A percentile compares a stretch with the other conserved stretches of the same genome.
Evolutionary conservation across 2,888 invertebrate species (phyloP).

Genomic region (Timema podura): DNA sequence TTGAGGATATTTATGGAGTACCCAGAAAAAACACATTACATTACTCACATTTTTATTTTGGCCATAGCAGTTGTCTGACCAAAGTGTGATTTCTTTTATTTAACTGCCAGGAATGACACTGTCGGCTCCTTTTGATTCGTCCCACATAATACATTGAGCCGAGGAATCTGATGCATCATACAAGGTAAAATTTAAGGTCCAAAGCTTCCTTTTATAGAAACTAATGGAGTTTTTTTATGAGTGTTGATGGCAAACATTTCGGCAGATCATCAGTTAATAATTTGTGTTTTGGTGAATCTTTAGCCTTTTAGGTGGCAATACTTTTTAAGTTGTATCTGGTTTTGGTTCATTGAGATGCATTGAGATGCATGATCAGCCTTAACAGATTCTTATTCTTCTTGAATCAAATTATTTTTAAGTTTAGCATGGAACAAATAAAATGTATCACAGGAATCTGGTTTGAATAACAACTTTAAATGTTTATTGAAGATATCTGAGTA

Average conservation of each 20-base stretch:
- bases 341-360: not conserved
- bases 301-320: not conserved
- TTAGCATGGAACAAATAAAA: not conserved
- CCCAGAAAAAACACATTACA: not conserved
- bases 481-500: not conserved
- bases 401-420: not conserved
- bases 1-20: not conserved
- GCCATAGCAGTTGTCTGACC: not conserved
- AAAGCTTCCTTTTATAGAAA: not conserved
- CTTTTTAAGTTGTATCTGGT: not conserved
- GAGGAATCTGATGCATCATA: not conserved
- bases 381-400: not conserved
- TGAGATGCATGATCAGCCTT: not conserved
- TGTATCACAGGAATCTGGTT: not conserved
- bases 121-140: not conserved
- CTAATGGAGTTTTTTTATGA: not conserved
- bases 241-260: not conserved
- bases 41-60: not conserved
- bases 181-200: not conserved
- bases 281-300: not conserved
- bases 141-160: constrained; percentile 3
- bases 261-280: not conserved
- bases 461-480: not conserved
- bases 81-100: not conserved
- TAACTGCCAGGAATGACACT: not conserved